These are phyloP conservation scores for Setipinna tenuifilis DNA, from an alignment of 2,797 vertebrate species.

Conservation along the genomic window DNA sequence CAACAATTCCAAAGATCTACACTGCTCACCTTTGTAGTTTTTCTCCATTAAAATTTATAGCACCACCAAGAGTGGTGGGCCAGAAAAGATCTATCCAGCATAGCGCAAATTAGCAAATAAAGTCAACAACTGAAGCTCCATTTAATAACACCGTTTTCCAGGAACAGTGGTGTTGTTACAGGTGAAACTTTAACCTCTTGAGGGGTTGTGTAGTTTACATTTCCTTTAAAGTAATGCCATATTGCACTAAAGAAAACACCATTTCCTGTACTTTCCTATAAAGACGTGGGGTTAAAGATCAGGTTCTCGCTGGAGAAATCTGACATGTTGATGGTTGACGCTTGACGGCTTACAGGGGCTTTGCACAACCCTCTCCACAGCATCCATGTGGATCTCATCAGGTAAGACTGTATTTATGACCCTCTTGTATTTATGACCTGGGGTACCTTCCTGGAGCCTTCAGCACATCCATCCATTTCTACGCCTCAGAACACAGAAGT, in stretches of 20 bases:
- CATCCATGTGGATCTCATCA: slow-evolving; percentile 47
- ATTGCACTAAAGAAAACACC: slow-evolving; percentile 65
- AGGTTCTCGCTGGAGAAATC: slow-evolving; percentile 9
- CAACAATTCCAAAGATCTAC: not conserved
- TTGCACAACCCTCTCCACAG: not conserved
- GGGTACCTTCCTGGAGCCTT: slow-evolving; percentile 32
- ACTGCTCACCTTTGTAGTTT: slow-evolving; percentile 10
- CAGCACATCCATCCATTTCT: slow-evolving; percentile 32
- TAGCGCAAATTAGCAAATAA: not conserved
- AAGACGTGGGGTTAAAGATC: slow-evolving; percentile 18
- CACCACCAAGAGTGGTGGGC: not conserved
- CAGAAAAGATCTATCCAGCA: slow-evolving; percentile 15
- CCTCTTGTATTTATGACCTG: slow-evolving; percentile 21
- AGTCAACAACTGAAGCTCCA: slow-evolving; percentile 61
- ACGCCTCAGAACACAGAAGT: slow-evolving; percentile 34
- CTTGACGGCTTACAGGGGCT: slow-evolving; percentile 2
- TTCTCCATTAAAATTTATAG: slow-evolving; percentile 20
- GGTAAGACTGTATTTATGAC: slow-evolving; percentile 38
- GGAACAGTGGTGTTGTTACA: slow-evolving; percentile 67
- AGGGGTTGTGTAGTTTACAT: slow-evolving; percentile 67
- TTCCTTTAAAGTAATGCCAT: slow-evolving; percentile 74
- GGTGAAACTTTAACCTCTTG: slow-evolving; percentile 67
- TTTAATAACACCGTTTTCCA: slow-evolving; percentile 53
- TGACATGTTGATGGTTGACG: slow-evolving; percentile 14
- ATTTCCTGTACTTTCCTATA: slow-evolving; percentile 66